A percentile compares a stretch with the other conserved stretches of the same genome.
These are phyloP conservation scores for Hassar affinis DNA, from an alignment of 2,113 vertebrate genomes.

Conservation along the genomic window DNA sequence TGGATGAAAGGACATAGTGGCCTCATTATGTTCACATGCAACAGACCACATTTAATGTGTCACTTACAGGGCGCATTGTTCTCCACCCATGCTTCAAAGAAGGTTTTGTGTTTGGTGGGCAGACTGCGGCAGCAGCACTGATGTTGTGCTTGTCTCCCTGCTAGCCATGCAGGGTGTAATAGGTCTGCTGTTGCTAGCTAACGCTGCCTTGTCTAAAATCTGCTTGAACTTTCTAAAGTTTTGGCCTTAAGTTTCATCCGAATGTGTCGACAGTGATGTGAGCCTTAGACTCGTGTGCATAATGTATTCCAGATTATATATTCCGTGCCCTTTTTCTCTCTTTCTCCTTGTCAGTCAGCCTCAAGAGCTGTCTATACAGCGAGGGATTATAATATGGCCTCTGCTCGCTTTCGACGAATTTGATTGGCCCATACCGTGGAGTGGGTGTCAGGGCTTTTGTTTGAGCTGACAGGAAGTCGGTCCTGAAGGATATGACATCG, in stretches of 20 bases:
- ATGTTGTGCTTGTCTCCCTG: not conserved
- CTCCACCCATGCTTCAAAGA: constrained; percentile 37
- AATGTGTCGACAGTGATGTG: constrained; percentile 29
- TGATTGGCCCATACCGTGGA: constrained; percentile 48
- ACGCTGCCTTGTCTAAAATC: not conserved
- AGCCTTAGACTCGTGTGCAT: constrained; percentile 7
- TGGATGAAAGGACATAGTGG: constrained; percentile 41
- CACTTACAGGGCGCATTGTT: constrained; percentile 30
- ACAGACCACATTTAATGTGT: constrained; percentile 52
- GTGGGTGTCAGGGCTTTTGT: constrained; percentile 73
- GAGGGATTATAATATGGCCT: constrained; percentile 46
- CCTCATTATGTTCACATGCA: constrained; percentile 49
- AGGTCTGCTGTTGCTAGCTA: not conserved
- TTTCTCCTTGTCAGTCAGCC: constrained; percentile 56
- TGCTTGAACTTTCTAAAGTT: constrained; percentile 18
- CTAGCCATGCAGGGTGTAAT: not conserved
- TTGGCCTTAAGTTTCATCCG: constrained; percentile 15
- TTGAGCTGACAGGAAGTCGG: constrained; percentile 70
- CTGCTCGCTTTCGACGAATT: constrained; percentile 46
- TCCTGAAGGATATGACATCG: constrained; percentile 75
- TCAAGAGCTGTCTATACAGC: constrained; percentile 45
- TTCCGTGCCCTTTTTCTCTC: constrained; percentile 68
- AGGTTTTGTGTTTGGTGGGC: constrained; percentile 8
- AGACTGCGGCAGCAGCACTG: not conserved
- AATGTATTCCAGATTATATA: constrained; percentile 61